Evolutionary conservation across 1,140 invertebrate species (phyloP), one percentile per base, ranked within the genome.

Genomic region (Cydia strobilella): DNA sequence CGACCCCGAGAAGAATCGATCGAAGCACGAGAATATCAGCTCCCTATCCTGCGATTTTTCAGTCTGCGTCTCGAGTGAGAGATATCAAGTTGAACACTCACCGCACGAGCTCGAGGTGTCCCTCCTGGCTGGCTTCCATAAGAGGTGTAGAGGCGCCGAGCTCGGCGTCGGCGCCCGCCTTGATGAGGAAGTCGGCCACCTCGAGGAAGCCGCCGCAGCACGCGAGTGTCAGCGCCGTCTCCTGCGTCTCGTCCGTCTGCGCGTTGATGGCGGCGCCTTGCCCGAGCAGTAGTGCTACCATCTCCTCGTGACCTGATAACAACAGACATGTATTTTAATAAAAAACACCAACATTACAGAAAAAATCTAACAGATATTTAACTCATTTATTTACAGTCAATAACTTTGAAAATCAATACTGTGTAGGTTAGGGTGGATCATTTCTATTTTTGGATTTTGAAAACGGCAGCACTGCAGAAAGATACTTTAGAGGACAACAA

Each of bases 101-200:
- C 89, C 90, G 82, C 25, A 99, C 98, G 66, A 99, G 94, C 83
- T 99, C 98, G 15, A 99, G 93, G 89, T 99, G 98, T 12, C 98
- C 98, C 93, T 99, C 98, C 93, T 99, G 99, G 0, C 98, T 96
- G 23, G 99, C 98, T 93, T 99, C 99, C 98, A 99, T 99, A 0
- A 99, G 94, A 0, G 99, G 99, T 13, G 99, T 99, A 51, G 98
- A 99, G 18, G 98, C 98, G 12, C 99, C 99, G 3, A 99, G 93
- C 88, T 99, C 98, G 31, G 99, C 96, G 93, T 99, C 98, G 9
- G 98, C 98, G 51, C 98, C 98, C 39, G 98, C 97, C 89, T 98
- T 98, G 78, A 99, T 97, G 25, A 99, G 94, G 88, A 98, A 98
- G 86, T 99, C 98, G 0, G 98, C 98, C n/a, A 99, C 98, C 89